phyloP scores from a whole-genome alignment of 92 coral and sea anemone genomes.

The Palythoa grandiflora region DNA sequence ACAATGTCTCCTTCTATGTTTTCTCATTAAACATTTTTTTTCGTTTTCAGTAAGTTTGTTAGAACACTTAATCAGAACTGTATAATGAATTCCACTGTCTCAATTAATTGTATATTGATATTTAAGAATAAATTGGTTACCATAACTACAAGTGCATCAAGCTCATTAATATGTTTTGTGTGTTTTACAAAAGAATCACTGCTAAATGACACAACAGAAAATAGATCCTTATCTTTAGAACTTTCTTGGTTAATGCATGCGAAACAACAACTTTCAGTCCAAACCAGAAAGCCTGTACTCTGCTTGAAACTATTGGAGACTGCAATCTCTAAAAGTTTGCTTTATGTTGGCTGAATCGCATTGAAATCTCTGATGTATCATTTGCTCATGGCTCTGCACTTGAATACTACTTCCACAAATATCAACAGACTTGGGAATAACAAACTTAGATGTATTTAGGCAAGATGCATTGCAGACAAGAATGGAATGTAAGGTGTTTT shows the following conservation, averaged over 20 bases:
- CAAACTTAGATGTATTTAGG: conserved; percentile 13
- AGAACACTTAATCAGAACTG: conserved; percentile 31
- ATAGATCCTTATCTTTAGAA: conserved; percentile 6
- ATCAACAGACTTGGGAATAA: conserved; percentile 41
- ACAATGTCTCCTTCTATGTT: conserved; percentile 34
- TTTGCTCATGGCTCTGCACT: conserved; percentile 26
- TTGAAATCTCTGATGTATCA: conserved; percentile 5
- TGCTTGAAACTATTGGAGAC: conserved; percentile 8
- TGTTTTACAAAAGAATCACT: conserved; percentile 23
- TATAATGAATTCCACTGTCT: conserved; percentile 1
- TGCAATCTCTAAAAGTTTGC: conserved; percentile 16
- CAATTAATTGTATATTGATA: conserved; percentile 4
- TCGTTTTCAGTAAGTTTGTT: not conserved
- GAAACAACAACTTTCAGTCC: conserved; percentile 1
- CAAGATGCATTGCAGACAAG: conserved; percentile 19
- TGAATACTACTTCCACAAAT: conserved; percentile 11
- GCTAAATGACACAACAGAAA: conserved; percentile 10
- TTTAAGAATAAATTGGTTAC: not conserved
- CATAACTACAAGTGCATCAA: conserved; percentile 32
- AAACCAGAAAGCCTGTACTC: conserved; percentile 11
- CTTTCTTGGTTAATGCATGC: conserved; percentile 6
- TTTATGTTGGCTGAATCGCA: conserved; percentile 35
- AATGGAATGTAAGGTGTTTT: conserved; percentile 24
- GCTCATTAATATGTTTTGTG: conserved; percentile 21
- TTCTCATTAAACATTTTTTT: conserved; percentile 18